Conservation (phyloP, 2,113 vertebrate genomes). For the Amblyopsis rosae region DNA sequence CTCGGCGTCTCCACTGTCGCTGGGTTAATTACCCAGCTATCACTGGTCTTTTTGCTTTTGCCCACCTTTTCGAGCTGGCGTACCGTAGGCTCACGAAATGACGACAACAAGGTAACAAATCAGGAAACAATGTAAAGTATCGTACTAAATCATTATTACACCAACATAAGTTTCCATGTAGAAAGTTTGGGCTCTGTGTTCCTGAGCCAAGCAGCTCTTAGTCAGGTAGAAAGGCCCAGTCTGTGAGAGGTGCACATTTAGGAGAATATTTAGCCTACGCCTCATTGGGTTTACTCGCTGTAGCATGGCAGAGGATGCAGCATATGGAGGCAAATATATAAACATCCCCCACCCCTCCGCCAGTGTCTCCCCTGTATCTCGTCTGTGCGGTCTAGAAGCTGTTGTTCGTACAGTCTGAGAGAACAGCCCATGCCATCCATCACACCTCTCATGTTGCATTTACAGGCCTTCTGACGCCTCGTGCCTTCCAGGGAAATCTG, state of each 20-base stretch:
- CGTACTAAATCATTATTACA: too few relatives aligned
- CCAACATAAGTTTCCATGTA: constrained; percentile 13
- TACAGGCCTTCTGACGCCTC: constrained; percentile 40
- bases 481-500: constrained; percentile 48
- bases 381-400: constrained; percentile 47
- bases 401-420: constrained; percentile 37
- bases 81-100: too few relatives aligned
- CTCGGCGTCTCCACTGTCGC: too few relatives aligned
- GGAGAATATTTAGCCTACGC: constrained; percentile 61
- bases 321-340: constrained; percentile 70
- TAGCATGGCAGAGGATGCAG: constrained; percentile 64
- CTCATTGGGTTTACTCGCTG: constrained; percentile 69
- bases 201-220: constrained; percentile 13
- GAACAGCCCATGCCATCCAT: constrained; percentile 58
- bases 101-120: background rate
- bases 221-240: constrained; percentile 30
- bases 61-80: too few relatives aligned
- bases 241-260: constrained; percentile 47
- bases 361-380: constrained; percentile 62
- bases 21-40: too few relatives aligned
- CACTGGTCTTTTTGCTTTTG: too few relatives aligned
- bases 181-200: constrained; percentile 41
- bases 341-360: constrained; percentile 58
- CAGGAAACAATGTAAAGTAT: too few relatives aligned
- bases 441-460: constrained; percentile 57